These are phyloP conservation scores for Gymnosoma rotundatum DNA, from an alignment of 2,888 invertebrate genomes.

Conservation along the genomic window DNA sequence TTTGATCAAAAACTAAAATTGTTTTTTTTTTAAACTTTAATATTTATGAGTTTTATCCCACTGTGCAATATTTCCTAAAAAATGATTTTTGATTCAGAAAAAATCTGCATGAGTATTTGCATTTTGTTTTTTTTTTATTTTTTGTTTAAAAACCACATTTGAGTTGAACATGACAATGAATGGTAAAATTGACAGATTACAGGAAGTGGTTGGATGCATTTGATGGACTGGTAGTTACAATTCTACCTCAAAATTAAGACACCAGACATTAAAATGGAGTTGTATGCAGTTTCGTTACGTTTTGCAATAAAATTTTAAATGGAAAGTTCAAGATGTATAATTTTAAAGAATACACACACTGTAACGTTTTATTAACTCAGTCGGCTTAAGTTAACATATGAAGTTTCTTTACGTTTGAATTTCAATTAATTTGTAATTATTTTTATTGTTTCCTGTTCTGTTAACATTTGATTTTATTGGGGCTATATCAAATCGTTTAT, in stretches of 20 bases:
- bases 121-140: neutral
- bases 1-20: too few relatives aligned
- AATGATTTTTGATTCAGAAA: constrained; percentile 10
- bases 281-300: constrained; percentile 7
- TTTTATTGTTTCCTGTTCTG: neutral
- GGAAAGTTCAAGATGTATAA: neutral
- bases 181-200: constrained; percentile 67
- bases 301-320: constrained; percentile 18
- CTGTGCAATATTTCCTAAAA: constrained; percentile 36
- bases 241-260: neutral
- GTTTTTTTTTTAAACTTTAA: too few relatives aligned
- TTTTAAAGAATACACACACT: neutral
- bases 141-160: constrained; percentile 37
- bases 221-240: constrained; percentile 50
- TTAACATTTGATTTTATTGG: constrained; percentile 42
- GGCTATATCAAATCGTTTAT: constrained; percentile 34
- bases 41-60: too few relatives aligned
- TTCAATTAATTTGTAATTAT: constrained; percentile 39
- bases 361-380: too few relatives aligned
- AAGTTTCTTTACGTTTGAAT: constrained; percentile 19
- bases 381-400: neutral
- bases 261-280: neutral
- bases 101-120: neutral
- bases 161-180: constrained; percentile 68
- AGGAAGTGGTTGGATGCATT: constrained; percentile 58